Conservation (phyloP, 2,797 vertebrate species). For the Helarctos malayanus region DNA sequence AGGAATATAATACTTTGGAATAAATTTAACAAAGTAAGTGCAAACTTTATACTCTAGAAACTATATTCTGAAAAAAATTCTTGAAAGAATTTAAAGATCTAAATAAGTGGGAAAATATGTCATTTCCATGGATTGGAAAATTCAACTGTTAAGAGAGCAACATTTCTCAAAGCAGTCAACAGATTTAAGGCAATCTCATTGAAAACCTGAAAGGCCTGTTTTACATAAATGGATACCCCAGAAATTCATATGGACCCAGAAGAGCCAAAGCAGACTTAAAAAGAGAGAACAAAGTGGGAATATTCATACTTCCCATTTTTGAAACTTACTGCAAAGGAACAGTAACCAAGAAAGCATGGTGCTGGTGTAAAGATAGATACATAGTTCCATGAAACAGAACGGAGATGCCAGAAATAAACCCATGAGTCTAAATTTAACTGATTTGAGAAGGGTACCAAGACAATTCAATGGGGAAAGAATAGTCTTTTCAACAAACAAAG, state of each 20-base stretch:
- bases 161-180: neutral
- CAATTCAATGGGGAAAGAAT: neutral
- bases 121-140: neutral
- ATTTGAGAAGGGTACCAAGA: neutral
- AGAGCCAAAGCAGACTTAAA: constrained; percentile 1
- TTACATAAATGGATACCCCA: neutral
- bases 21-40: neutral
- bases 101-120: neutral
- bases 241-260: neutral
- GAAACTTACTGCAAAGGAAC: neutral
- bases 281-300: neutral
- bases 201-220: neutral
- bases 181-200: neutral
- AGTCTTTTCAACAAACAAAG: neutral
- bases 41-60: neutral
- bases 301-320: neutral
- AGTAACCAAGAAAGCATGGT: neutral
- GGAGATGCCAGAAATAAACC: neutral
- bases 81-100: neutral
- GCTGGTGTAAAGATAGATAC: neutral
- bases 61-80: neutral
- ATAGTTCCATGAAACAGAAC: neutral
- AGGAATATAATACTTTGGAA: constrained; percentile 10
- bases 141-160: neutral
- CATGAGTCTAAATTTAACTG: neutral